Evolutionary conservation across 2,888 invertebrate species (phyloP).

Genomic region (Periphyllus acericola): DNA sequence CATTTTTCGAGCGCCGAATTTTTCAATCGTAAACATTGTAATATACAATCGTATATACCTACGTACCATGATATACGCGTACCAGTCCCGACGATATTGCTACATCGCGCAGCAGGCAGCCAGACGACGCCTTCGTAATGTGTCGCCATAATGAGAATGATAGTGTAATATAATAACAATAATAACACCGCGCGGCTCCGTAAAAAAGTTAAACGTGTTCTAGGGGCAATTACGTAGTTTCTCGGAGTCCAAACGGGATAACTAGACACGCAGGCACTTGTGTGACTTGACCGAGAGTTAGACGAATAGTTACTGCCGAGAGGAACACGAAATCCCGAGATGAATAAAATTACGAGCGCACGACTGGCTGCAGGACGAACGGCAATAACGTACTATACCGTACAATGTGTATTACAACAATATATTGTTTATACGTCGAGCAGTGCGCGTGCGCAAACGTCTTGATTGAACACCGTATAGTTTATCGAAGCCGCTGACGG

Average conservation of each 20-base stretch:
- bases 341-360: background rate
- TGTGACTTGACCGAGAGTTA: too few species aligned
- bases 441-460: background rate
- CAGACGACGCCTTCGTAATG: too few species aligned
- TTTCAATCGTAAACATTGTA: background rate
- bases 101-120: too few species aligned
- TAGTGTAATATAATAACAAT: too few species aligned
- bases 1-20: background rate
- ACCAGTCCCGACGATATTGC: too few species aligned
- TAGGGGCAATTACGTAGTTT: too few species aligned
- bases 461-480: background rate
- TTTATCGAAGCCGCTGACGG: background rate
- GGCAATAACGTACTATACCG: background rate
- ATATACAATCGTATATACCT: too few species aligned
- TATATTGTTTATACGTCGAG: background rate
- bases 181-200: background rate
- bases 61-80: too few species aligned
- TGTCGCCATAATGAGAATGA: too few species aligned
- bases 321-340: background rate
- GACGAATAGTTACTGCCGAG: background rate
- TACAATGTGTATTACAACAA: background rate
- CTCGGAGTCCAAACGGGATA: too few species aligned
- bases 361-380: background rate
- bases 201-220: background rate
- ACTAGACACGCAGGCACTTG: too few species aligned